Conservation (phyloP, 2,113 vertebrate genomes). For the Zonotrichia leucophrys region DNA sequence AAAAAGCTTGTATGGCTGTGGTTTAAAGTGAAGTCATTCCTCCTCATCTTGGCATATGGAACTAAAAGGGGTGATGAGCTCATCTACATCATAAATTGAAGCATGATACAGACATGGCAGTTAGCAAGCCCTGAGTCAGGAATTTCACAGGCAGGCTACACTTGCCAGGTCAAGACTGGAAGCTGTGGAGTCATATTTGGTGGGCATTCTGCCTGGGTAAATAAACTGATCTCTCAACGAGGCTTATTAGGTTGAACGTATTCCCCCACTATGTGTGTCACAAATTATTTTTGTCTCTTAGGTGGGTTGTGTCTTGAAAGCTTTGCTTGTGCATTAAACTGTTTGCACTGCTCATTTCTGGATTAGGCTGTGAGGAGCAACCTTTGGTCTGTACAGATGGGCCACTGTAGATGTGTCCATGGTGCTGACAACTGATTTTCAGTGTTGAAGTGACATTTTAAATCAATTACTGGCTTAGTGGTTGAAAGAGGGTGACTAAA, state of each 20-base stretch:
- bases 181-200: background rate
- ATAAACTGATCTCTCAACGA: conserved; percentile 16
- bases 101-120: background rate
- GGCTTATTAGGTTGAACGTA: background rate
- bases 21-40: background rate
- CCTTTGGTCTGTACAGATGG: background rate
- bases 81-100: background rate
- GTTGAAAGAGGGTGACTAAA: background rate
- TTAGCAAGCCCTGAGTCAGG: background rate
- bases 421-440: background rate
- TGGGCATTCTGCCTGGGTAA: background rate
- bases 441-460: background rate
- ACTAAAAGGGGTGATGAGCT: conserved; percentile 16
- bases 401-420: background rate
- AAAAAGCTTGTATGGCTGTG: background rate
- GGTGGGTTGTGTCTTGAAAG: background rate
- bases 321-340: background rate
- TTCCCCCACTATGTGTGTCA: background rate
- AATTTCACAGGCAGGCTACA: background rate
- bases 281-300: background rate
- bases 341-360: background rate
- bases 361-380: background rate
- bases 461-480: background rate
- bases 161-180: background rate
- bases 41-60: background rate